These are phyloP conservation scores for Pygmarrhopalites habei DNA, from an alignment of 1,140 invertebrate genomes.

Conservation along the genomic window DNA sequence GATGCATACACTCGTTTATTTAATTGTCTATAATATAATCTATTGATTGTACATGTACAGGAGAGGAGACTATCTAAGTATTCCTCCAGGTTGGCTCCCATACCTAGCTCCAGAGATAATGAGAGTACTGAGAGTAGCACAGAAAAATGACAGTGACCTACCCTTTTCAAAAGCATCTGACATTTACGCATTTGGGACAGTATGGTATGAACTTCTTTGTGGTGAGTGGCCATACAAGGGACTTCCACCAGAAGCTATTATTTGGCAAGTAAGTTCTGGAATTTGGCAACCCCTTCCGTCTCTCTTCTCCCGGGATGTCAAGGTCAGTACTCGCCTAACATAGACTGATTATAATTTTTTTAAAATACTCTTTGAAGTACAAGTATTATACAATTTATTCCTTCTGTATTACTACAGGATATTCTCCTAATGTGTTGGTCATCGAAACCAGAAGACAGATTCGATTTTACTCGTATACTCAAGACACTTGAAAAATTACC, in stretches of 20 bases:
- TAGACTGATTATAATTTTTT: too few species aligned
- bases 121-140: conserved; percentile 64
- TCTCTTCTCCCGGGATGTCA: conserved; percentile 90
- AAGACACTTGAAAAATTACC: conserved; percentile 82
- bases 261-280: conserved; percentile 95
- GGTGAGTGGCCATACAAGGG: conserved; percentile 93
- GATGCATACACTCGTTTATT: not conserved
- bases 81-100: conserved; percentile 94
- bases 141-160: conserved; percentile 67
- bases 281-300: conserved; percentile 92
- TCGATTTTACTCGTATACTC: conserved; percentile 78
- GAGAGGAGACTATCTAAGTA: conserved; percentile 70
- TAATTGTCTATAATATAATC: not conserved
- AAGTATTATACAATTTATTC: too few species aligned
- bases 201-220: conserved; percentile 97
- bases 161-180: conserved; percentile 88
- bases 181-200: conserved; percentile 96
- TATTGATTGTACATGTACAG: conserved; percentile 42
- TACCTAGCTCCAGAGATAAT: conserved; percentile 95
- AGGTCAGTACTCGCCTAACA: too few species aligned
- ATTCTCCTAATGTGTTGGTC: conserved; percentile 96
- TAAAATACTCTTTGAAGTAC: too few species aligned
- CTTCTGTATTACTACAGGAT: conserved; percentile 75
- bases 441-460: conserved; percentile 70
- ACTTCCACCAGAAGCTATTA: conserved; percentile 86